Base-by-base conservation (phyloP, 1,140 invertebrate species). In the Zaprionus vittiger region DNA sequence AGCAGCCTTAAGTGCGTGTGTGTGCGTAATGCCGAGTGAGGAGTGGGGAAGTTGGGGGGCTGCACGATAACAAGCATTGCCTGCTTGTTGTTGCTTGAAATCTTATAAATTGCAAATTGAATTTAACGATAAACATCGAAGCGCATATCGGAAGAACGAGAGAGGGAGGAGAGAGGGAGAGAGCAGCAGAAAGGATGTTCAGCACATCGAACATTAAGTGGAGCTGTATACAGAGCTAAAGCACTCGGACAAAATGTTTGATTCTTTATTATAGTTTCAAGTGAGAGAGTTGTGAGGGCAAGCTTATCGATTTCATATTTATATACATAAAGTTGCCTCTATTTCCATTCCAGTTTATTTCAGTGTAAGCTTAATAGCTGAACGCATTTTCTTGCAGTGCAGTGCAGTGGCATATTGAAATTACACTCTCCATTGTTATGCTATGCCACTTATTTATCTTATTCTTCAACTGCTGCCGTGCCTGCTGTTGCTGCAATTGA, bases 91-190 rank as follows among this genome's bases (percentile, higher is more conserved):
- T 73, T 61, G 79, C 67, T 73, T 83, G 66, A 80, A 89, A 83
- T 89, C 83, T 89, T 89, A 90, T 90, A 89, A 89, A 89, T 90
- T 90, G 84, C 82, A 89, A 89, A 89, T 90, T 90, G 84, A 89
- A 85, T 89, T 85, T 89, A 85, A 90, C 79, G 85, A 89, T 89
- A 89, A 90, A 80, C 73, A 89, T 85, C 76, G 67, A 57, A 65
- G 38, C 38, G 68, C 34, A 64, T 61, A 34, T 67, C 41, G 6
- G 7, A 17, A 3, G 15, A 31, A 59, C 47, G 44, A 57, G 55
- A 68, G 76, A 60, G 34, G 62, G 17, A 60, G 31, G n/a, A 59
- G 49, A 14, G 11, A 52, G 20, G 11, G 15, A 41, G 20, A 1
- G 47, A 0, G 5, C 1, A 47, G 3, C 2, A 17, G n/a, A 47